Conservation (phyloP, 2,113 vertebrate genomes). For the Numida meleagris region DNA sequence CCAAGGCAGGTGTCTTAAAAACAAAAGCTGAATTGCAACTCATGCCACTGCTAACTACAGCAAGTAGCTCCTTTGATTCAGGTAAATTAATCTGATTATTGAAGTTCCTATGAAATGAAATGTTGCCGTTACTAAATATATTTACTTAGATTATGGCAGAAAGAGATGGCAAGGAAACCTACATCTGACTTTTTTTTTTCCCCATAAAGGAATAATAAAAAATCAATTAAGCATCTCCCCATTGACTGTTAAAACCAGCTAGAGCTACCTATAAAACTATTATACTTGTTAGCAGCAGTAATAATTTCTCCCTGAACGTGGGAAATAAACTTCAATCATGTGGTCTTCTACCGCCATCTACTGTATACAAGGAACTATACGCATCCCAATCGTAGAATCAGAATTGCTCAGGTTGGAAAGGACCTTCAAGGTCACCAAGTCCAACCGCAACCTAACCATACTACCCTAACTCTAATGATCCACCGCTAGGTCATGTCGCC, state of each 20-base stretch:
- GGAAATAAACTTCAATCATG: neutral
- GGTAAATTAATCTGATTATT: neutral
- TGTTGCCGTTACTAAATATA: neutral
- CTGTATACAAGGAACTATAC: conserved; percentile 13
- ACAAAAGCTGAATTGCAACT: neutral
- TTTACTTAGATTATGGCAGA: neutral
- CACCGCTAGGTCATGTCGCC: too few species aligned
- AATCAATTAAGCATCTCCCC: neutral
- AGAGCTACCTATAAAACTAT: neutral
- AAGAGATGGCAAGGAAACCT: neutral
- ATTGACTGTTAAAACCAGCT: conserved; percentile 29
- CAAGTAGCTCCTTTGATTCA: neutral
- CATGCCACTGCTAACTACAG: neutral
- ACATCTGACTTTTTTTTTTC: conserved; percentile 2
- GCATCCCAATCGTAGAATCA: too few species aligned
- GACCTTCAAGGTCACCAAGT: too few species aligned
- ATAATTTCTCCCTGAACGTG: neutral
- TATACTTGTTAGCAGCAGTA: neutral
- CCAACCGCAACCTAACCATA: too few species aligned
- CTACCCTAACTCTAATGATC: too few species aligned
- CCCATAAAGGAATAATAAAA: conserved; percentile 2
- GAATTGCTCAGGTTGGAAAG: too few species aligned
- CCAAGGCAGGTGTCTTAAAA: neutral
- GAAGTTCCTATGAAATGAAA: neutral
- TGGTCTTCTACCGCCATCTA: conserved; percentile 70